Base-by-base conservation (phyloP, 2,888 invertebrate species). In the Odontothrips loti region DNA sequence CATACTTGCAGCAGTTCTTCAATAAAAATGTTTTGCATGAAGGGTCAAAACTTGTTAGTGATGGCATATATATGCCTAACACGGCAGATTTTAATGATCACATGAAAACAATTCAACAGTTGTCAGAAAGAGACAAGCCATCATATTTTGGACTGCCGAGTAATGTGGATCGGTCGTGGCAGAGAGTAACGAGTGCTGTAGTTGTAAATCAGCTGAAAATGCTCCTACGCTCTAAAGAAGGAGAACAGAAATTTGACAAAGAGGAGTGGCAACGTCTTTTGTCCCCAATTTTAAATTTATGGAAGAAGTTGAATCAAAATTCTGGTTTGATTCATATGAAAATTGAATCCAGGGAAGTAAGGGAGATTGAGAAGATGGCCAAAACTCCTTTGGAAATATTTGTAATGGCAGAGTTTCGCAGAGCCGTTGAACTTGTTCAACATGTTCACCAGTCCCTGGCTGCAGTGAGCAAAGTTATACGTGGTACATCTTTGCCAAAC, bases 81-180 rank as follows among this genome's bases (percentile, higher is more conserved):
- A 88, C 91, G 82, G 87, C 90, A 80, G 89, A 89, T 84, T 88
- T 88, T 83, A 87, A 94, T 92, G 94, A 94, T 80, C 93, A 93
- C 85, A 85, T 92, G 6, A 89, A 90, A 12, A 88, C 91, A 0
- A 90, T 96, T 81, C 91, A 92, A 80, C 89, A 89, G 47, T 87
- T 96, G 79, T 92, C 94, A 0, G 93, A 93, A 83, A 89, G 90
- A 80, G 96, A 97, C 86, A 88, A 91, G 20, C 94, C 96, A 0
- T 89, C 91, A 10, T 91, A 93, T 85, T 94, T 97, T 85, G 95
- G 96, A 4, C 88, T 98, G 80, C 95, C 98, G 0, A 93, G 93
- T 80, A 98, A 97, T 86, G 95, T 97, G 82, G 93, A 95, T 83
- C 89, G 93, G 80, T 93, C 95, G 12, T 94, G 95, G 91, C 96